Evolutionary conservation across 2,888 invertebrate genomes (phyloP).

Genomic region (Crocallis elinguaria): DNA sequence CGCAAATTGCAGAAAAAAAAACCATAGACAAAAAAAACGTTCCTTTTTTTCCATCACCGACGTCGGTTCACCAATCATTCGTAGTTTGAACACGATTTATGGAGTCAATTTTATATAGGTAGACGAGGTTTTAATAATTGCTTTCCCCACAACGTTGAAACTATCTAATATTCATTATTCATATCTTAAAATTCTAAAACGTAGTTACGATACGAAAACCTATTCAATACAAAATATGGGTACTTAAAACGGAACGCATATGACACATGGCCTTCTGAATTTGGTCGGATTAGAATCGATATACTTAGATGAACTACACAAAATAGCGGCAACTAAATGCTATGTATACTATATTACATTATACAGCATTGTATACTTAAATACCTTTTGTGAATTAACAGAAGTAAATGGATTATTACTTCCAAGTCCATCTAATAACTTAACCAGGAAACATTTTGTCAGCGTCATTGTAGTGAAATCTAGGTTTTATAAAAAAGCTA

Average conservation of each 20-base stretch:
- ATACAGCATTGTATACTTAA: conserved; percentile 55
- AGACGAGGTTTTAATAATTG: neutral
- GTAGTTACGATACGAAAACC: conserved; percentile 6
- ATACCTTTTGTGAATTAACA: conserved; percentile 42
- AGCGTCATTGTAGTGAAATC: conserved; percentile 51
- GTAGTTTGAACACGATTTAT: too few relatives aligned
- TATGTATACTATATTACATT: conserved; percentile 57
- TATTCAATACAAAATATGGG: conserved; percentile 29
- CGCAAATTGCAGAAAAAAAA: conserved; percentile 53
- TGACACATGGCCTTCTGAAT: conserved; percentile 51
- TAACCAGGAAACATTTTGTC: conserved; percentile 27
- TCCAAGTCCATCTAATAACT: neutral
- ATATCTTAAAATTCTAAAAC: too few relatives aligned
- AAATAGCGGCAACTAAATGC: conserved; percentile 81
- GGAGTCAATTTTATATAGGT: neutral
- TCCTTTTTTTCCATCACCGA: conserved; percentile 42
- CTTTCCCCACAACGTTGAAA: too few relatives aligned
- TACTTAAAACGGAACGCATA: conserved; percentile 64
- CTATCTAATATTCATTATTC: too few relatives aligned
- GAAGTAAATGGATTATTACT: conserved; percentile 15
- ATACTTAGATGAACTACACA: conserved; percentile 61
- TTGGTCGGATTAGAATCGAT: conserved; percentile 64
- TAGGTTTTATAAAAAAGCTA: conserved; percentile 65
- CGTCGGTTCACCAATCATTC: neutral
- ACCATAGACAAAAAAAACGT: conserved; percentile 70